These are phyloP conservation scores for Eupelmus urozonus DNA, from an alignment of 2,888 invertebrate species.

Conservation along the genomic window DNA sequence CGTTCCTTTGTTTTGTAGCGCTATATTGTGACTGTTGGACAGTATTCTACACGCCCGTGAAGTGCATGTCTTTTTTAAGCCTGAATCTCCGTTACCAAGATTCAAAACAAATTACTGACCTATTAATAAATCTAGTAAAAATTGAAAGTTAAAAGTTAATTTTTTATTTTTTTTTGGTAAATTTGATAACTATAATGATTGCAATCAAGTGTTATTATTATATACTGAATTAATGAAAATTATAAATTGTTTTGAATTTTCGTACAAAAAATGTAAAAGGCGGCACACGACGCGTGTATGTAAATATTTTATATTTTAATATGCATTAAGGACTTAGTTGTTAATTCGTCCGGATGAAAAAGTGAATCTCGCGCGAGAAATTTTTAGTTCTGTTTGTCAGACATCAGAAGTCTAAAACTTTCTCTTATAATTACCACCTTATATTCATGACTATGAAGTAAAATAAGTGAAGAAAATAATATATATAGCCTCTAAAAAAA, in stretches of 20 bases:
- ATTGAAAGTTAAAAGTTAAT: too few relatives aligned
- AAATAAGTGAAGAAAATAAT: constrained; percentile 30
- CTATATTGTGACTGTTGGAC: constrained; percentile 56
- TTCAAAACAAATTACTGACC: constrained; percentile 49
- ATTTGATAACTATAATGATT: too few relatives aligned
- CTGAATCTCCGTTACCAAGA: constrained; percentile 35
- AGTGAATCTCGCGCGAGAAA: constrained; percentile 45
- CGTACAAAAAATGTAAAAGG: constrained; percentile 20
- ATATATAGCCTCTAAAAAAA: constrained; percentile 39
- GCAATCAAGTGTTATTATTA: not conserved
- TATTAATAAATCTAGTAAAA: too few relatives aligned
- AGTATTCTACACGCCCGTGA: constrained; percentile 56
- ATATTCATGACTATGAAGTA: constrained; percentile 45
- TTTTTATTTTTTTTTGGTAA: too few relatives aligned
- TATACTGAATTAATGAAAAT: constrained; percentile 11
- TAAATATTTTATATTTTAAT: constrained; percentile 57
- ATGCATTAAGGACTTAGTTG: constrained; percentile 50
- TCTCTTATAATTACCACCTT: constrained; percentile 23
- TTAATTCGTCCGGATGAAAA: constrained; percentile 37
- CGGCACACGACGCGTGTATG: constrained; percentile 43
- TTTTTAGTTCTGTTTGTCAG: constrained; percentile 48
- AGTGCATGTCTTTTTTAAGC: constrained; percentile 28
- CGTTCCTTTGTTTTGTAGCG: constrained; percentile 36
- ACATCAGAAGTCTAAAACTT: constrained; percentile 35
- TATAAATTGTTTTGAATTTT: constrained; percentile 47